Conservation (phyloP, 1,140 invertebrate species). For the Proctacanthus coquilletti region DNA sequence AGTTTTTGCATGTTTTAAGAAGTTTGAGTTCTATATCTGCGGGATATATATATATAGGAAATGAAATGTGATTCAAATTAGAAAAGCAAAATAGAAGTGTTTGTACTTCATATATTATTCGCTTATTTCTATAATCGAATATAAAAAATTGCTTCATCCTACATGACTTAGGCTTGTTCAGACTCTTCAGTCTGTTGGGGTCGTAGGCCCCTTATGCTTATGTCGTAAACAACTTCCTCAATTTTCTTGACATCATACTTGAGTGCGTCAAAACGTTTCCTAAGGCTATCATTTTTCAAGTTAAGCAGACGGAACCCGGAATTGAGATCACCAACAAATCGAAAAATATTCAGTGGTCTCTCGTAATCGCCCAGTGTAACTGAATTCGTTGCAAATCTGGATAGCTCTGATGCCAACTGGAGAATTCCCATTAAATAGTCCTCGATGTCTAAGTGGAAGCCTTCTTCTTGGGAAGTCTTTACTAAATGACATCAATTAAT, state of each 20-base stretch:
- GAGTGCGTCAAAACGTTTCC: slow-evolving; percentile 76
- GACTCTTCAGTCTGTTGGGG: too few relatives aligned
- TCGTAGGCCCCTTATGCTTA: slow-evolving; percentile 68
- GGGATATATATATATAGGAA: too few relatives aligned
- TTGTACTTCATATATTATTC: too few relatives aligned
- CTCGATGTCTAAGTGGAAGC: slow-evolving; percentile 80
- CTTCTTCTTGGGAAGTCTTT: slow-evolving; percentile 38
- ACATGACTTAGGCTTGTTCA: too few relatives aligned
- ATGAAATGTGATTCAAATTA: too few relatives aligned
- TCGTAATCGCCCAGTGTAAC: slow-evolving; percentile 74
- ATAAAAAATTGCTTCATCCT: too few relatives aligned
- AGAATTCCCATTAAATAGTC: slow-evolving; percentile 77
- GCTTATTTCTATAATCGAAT: too few relatives aligned
- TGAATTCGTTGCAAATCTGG: slow-evolving; percentile 71
- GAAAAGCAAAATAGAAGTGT: too few relatives aligned
- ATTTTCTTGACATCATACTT: slow-evolving; percentile 93
- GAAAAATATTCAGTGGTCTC: slow-evolving; percentile 63
- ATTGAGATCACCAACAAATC: slow-evolving; percentile 74
- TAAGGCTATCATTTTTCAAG: slow-evolving; percentile 76
- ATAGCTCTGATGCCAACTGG: slow-evolving; percentile 64
- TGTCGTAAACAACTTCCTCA: slow-evolving; percentile 87
- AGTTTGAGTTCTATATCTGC: too few relatives aligned
- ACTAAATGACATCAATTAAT: slow-evolving; percentile 29
- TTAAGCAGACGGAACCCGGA: slow-evolving; percentile 77
- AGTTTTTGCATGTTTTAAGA: too few relatives aligned